Conservation (phyloP, 2,797 vertebrate species). For the Lophius americanus region DNA sequence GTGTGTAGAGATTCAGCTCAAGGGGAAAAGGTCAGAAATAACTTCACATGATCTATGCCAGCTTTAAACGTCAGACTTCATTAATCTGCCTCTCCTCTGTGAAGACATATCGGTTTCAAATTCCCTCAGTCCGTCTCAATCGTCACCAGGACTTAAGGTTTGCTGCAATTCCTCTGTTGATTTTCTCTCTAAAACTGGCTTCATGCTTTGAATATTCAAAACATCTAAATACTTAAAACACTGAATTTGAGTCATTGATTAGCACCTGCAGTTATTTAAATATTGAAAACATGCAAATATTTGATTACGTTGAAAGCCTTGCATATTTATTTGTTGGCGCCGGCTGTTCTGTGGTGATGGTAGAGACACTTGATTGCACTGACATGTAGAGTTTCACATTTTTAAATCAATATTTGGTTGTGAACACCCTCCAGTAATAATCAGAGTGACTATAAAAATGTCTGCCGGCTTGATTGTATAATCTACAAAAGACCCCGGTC, state of each 20-base stretch:
- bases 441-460: too few relatives aligned
- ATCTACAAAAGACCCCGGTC: too few relatives aligned
- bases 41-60: slow-evolving; percentile 44
- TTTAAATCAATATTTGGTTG: too few relatives aligned
- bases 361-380: too few relatives aligned
- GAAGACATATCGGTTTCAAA: slow-evolving; percentile 11
- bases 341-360: too few relatives aligned
- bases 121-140: neutral
- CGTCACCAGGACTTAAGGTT: neutral
- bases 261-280: too few relatives aligned
- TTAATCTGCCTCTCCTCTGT: slow-evolving; percentile 20
- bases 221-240: neutral
- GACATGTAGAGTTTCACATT: too few relatives aligned
- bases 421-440: too few relatives aligned
- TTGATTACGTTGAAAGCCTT: too few relatives aligned
- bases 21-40: slow-evolving; percentile 44
- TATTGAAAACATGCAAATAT: too few relatives aligned
- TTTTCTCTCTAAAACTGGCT: slow-evolving; percentile 7
- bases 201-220: slow-evolving; percentile 11
- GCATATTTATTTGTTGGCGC: too few relatives aligned
- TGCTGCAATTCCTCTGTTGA: slow-evolving; percentile 4
- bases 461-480: too few relatives aligned
- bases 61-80: slow-evolving; percentile 44
- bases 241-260: neutral
- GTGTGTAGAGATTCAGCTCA: slow-evolving; percentile 50